Percentiles rank a stretch among this genome's conserved stretches.
Conservation (phyloP, 2,113 vertebrate genomes). For the Piprites chloris region DNA sequence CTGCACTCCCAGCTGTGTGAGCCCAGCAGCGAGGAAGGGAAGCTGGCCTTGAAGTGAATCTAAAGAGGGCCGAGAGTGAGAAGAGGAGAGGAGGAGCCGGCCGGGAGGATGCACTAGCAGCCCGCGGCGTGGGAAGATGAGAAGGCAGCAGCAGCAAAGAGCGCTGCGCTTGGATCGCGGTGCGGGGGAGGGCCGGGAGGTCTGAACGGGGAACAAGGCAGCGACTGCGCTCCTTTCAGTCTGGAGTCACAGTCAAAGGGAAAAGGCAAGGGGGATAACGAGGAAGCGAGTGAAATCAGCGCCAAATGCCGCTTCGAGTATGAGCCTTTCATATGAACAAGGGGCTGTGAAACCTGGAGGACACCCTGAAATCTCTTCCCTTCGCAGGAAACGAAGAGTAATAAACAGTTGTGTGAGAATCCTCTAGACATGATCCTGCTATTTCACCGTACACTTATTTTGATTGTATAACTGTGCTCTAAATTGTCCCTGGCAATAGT, state of each 20-base stretch:
- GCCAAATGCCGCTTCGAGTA: neutral
- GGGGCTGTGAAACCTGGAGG: neutral
- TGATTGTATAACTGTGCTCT: neutral
- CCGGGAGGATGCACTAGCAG: neutral
- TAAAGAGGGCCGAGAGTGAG: constrained; percentile 47
- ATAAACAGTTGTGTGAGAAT: neutral
- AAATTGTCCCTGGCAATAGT: neutral
- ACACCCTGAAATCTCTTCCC: neutral
- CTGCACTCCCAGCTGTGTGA: constrained; percentile 15
- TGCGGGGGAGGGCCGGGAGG: constrained; percentile 29
- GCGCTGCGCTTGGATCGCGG: constrained; percentile 11
- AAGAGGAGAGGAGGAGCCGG: constrained; percentile 23
- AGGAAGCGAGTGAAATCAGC: neutral
- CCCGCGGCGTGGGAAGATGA: constrained; percentile 50
- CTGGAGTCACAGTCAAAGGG: neutral
- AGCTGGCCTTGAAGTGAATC: constrained; percentile 58
- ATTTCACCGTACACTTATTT: neutral
- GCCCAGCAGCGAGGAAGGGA: constrained; percentile 44
- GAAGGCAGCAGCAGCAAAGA: constrained; percentile 54
- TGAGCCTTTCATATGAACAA: neutral
- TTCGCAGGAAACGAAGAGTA: neutral
- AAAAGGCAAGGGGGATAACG: neutral
- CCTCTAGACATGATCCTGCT: neutral
- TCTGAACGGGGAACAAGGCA: neutral
- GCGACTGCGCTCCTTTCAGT: neutral